phyloP scores from a whole-genome alignment of 23 tunicate species.

The Ascidia mentula region DNA sequence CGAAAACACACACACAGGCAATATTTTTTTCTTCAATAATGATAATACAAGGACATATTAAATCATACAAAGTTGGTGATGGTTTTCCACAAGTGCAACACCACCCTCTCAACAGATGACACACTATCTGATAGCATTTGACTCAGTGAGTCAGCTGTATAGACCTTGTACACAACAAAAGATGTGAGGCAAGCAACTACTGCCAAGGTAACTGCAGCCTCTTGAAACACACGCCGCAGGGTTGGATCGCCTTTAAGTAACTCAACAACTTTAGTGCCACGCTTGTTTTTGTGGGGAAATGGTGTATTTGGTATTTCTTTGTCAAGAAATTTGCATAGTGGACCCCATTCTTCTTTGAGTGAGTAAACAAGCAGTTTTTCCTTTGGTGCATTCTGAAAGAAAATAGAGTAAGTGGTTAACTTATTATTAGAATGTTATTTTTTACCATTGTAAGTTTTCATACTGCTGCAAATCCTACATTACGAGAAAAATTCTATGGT shows the following conservation, averaged over 20 bases:
- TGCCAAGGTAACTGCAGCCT: neutral
- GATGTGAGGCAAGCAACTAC: neutral
- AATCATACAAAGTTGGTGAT: no score
- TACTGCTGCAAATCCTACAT: no score
- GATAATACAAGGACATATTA: no score
- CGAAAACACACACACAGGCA: no score
- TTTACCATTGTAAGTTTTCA: neutral
- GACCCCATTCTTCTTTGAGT: neutral
- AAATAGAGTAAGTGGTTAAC: neutral
- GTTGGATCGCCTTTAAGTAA: neutral
- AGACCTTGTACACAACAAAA: neutral
- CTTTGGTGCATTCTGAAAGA: neutral
- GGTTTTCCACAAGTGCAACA: no score
- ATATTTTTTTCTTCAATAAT: no score
- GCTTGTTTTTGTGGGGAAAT: neutral
- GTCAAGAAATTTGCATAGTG: neutral
- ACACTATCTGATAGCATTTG: neutral
- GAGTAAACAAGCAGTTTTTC: neutral
- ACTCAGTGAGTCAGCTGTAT: neutral
- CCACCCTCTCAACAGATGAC: no score
- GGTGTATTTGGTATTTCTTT: neutral
- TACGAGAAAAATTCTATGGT: neutral
- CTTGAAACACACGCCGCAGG: neutral
- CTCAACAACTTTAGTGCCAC: neutral
- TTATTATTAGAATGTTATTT: neutral